Conservation (phyloP, 2,113 vertebrate genomes). For the Felis chaus region DNA sequence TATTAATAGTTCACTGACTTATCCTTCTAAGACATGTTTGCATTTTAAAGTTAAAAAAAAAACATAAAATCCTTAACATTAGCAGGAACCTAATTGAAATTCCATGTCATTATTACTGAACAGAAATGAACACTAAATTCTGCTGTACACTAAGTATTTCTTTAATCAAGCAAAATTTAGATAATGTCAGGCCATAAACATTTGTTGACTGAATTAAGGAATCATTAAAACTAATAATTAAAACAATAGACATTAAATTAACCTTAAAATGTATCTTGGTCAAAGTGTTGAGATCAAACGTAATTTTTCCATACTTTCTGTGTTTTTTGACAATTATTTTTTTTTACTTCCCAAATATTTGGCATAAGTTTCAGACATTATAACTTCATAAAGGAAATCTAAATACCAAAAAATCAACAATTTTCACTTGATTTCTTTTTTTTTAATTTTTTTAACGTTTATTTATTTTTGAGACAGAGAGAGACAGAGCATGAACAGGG, state of each 20-base stretch:
- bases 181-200: background rate
- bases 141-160: background rate
- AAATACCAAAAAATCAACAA: background rate
- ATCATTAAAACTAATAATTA: background rate
- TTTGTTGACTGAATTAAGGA: background rate
- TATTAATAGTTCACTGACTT: background rate
- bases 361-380: background rate
- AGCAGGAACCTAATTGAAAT: background rate
- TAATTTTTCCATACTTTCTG: background rate
- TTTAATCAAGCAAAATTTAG: background rate
- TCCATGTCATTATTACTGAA: background rate
- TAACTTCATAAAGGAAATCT: background rate
- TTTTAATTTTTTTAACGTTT: too few relatives aligned
- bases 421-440: background rate
- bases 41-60: background rate
- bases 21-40: background rate
- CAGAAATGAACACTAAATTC: background rate
- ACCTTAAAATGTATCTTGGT: background rate
- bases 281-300: background rate
- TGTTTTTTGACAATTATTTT: background rate
- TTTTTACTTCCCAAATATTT: background rate
- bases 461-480: too few relatives aligned
- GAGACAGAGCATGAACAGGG: too few relatives aligned
- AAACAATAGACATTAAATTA: background rate
- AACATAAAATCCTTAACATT: background rate